Conservation (phyloP, 1,140 invertebrate genomes). For the Microplitis demolitor region DNA sequence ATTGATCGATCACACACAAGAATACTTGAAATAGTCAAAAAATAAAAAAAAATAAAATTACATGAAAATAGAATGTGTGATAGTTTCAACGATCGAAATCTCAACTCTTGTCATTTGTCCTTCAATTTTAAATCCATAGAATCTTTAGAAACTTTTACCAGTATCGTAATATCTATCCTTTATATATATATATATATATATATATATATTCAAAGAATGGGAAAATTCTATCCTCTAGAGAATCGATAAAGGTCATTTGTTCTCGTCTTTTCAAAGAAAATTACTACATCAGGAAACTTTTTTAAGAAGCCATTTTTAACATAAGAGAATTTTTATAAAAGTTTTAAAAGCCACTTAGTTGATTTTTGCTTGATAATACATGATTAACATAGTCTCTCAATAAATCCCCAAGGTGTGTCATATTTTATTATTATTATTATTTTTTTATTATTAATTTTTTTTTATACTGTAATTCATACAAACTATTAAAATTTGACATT, state of each 20-base stretch:
- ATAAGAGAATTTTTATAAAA: too few species aligned
- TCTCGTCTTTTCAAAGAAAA: not conserved
- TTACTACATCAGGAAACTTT: too few species aligned
- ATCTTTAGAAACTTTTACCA: not conserved
- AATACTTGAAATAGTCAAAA: not conserved
- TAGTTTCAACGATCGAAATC: constrained; percentile 2
- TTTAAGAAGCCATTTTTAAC: too few species aligned
- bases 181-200: not conserved
- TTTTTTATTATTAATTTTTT: too few species aligned
- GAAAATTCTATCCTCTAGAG: not conserved
- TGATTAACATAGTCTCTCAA: too few species aligned
- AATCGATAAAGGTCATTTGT: not conserved
- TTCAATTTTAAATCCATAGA: not conserved
- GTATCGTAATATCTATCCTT: not conserved
- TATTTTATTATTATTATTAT: not conserved
- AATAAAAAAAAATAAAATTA: not conserved
- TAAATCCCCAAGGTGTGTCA: too few species aligned
- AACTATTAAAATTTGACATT: too few species aligned
- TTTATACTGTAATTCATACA: too few species aligned
- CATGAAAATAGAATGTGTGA: too few species aligned
- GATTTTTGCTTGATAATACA: too few species aligned
- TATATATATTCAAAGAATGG: not conserved
- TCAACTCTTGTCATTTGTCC: not conserved
- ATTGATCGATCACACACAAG: not conserved
- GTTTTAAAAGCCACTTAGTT: too few species aligned